Conservation (phyloP, 2,888 invertebrate genomes). For the Heliconius ethilla region DNA sequence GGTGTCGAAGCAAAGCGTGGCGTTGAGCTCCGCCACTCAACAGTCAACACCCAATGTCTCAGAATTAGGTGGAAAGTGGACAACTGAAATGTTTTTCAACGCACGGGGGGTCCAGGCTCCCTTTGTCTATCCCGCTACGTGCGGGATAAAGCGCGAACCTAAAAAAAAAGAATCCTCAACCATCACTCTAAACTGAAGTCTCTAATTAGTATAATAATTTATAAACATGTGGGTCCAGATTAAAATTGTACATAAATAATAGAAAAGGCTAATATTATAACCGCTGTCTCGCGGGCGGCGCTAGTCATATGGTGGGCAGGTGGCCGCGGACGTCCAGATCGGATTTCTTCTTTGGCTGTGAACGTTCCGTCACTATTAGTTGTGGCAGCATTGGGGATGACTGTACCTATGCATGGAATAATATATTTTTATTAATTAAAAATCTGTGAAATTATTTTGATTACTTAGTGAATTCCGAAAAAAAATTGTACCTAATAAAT, state of each 20-base stretch:
- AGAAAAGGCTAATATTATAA: constrained; percentile 40
- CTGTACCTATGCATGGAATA: constrained; percentile 60
- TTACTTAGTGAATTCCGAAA: background rate
- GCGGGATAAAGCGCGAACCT: no score
- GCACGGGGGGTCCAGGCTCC: no score
- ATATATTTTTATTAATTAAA: background rate
- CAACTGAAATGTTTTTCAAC: background rate
- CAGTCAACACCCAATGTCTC: background rate
- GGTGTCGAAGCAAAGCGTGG: background rate
- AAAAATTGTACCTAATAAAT: background rate
- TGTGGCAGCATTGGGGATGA: constrained; percentile 86
- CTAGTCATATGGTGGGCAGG: constrained; percentile 88
- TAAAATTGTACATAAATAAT: constrained; percentile 8
- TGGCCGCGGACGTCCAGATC: constrained; percentile 83
- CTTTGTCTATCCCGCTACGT: no score
- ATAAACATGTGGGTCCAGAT: background rate
- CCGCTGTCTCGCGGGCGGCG: constrained; percentile 51
- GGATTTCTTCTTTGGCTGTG: constrained; percentile 75
- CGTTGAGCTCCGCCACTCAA: background rate
- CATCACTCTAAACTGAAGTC: no score
- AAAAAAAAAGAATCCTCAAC: no score
- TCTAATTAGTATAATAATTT: no score
- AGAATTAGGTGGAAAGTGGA: background rate
- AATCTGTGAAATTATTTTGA: no score
- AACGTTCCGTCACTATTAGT: constrained; percentile 81